phyloP scores from a whole-genome alignment of 2,888 invertebrate genomes.

The Drosophila infuscata region DNA sequence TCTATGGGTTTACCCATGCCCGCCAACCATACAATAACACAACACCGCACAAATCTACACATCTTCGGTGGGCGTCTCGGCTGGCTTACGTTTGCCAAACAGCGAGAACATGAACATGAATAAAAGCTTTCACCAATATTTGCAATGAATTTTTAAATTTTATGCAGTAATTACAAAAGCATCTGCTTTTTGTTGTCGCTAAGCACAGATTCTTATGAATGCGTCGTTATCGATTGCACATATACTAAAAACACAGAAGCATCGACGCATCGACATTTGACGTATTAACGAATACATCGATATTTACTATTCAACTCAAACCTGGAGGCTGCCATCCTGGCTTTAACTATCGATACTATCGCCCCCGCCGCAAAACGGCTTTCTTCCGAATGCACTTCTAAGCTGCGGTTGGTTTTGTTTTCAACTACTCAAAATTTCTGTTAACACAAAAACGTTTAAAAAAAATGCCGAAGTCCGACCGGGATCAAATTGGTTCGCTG shows the following conservation, averaged over 20 bases:
- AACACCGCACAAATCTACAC: too few species aligned
- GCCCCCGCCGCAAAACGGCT: too few species aligned
- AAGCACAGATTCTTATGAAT: not conserved
- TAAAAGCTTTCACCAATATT: not conserved
- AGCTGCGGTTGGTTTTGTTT: conserved; percentile 55
- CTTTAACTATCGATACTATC: too few species aligned
- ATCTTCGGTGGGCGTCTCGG: conserved; percentile 74
- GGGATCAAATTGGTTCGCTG: conserved; percentile 92
- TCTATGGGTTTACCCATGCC: too few species aligned
- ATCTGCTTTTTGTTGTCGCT: conserved; percentile 34
- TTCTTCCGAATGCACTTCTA: not conserved
- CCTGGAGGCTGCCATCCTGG: too few species aligned
- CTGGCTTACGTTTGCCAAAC: conserved; percentile 79
- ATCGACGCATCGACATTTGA: not conserved
- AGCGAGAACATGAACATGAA: conserved; percentile 79
- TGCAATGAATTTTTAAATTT: conserved; percentile 8
- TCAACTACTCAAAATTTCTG: conserved; percentile 49
- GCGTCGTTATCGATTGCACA: conserved; percentile 5
- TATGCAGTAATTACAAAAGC: conserved; percentile 32
- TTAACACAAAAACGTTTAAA: conserved; percentile 48
- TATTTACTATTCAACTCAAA: not conserved
- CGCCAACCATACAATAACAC: too few species aligned
- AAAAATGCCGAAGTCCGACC: conserved; percentile 88
- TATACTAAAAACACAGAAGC: not conserved
- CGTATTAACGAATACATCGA: not conserved